A percentile compares a stretch with the other conserved stretches of the same genome.
Conservation (phyloP, 2,797 vertebrate species). For the Poecilia velifera region DNA sequence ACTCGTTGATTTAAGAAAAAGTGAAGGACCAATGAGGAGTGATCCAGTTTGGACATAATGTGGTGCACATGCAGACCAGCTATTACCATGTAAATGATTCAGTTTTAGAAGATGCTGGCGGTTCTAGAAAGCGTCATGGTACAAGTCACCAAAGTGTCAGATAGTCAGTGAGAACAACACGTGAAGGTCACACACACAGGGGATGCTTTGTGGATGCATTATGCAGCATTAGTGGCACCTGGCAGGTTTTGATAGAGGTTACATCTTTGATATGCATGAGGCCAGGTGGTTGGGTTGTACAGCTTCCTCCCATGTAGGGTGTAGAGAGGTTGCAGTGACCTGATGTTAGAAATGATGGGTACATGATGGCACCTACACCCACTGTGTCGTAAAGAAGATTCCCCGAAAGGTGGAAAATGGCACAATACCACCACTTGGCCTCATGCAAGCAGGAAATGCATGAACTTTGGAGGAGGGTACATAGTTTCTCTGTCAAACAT, state of each 20-base stretch:
- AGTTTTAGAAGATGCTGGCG: neutral
- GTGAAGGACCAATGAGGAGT: neutral
- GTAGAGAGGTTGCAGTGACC: neutral
- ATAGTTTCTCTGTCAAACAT: neutral
- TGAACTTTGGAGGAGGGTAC: neutral
- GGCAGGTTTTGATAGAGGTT: neutral
- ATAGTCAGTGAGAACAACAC: neutral
- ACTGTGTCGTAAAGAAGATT: neutral
- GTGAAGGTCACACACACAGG: neutral
- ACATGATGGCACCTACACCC: neutral
- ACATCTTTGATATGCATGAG: neutral
- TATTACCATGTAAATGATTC: neutral
- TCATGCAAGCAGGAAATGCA: neutral
- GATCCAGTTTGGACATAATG: neutral
- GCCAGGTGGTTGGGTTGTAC: neutral
- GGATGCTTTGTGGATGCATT: neutral
- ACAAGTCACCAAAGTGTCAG: neutral
- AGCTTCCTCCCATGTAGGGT: neutral
- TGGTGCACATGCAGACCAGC: neutral
- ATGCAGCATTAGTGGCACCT: slow-evolving; percentile 1
- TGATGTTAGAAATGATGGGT: neutral
- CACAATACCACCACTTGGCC: neutral
- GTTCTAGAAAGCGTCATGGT: neutral
- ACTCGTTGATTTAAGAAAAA: neutral
- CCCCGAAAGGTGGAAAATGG: neutral